phyloP scores from a whole-genome alignment of 2,113 vertebrate species.

The Sigmodon hispidus region DNA sequence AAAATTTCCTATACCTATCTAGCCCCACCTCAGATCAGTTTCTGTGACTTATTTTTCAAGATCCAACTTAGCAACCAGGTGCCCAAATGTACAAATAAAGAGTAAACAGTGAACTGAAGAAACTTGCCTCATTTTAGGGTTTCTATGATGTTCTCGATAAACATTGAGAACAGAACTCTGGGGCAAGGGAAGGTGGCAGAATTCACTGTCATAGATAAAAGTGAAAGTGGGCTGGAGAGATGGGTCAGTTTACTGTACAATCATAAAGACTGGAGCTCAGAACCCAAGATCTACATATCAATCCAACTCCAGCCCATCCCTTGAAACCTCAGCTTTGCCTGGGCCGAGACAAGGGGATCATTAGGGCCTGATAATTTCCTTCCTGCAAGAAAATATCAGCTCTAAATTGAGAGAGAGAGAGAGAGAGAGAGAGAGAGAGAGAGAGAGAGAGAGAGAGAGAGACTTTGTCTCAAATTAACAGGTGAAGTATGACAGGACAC shows the following conservation, averaged over 20 bases:
- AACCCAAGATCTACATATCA: neutral
- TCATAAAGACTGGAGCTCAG: too few species aligned
- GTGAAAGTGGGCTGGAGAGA: neutral
- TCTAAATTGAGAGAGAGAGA: neutral
- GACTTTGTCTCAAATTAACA: neutral
- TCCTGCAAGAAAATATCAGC: neutral
- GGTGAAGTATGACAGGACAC: neutral
- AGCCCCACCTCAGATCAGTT: neutral
- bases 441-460: neutral
- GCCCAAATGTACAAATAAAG: constrained; percentile 53
- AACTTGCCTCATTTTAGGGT: neutral
- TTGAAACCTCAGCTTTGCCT: neutral
- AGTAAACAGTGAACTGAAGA: constrained; percentile 48
- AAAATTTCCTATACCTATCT: neutral
- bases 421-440: neutral
- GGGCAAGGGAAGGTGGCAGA: neutral
- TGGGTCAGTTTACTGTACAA: neutral
- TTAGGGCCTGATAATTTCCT: neutral
- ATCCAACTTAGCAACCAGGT: constrained; percentile 49
- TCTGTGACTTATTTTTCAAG: constrained; percentile 36
- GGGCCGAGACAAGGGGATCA: neutral
- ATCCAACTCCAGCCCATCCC: neutral
- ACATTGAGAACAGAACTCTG: neutral
- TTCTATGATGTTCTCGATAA: constrained; percentile 34
- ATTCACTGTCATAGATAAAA: neutral